A percentile compares a stretch with the other conserved stretches of the same genome.
Evolutionary conservation across 2,888 invertebrate genomes (phyloP).

Genomic region (Aphrophora alni): DNA sequence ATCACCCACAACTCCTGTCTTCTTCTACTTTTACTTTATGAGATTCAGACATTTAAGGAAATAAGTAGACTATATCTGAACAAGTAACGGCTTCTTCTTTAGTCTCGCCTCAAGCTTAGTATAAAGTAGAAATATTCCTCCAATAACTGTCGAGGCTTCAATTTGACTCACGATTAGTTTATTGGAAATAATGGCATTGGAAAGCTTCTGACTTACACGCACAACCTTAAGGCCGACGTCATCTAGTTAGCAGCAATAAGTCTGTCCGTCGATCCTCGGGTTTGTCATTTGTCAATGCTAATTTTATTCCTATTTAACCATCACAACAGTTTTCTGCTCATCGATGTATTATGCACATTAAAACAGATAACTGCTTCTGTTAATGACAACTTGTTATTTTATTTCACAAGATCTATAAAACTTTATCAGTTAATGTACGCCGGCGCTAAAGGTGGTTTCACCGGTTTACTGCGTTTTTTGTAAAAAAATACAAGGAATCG

Average conservation of each 20-base stretch:
- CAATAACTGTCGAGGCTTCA: neutral
- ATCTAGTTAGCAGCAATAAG: neutral
- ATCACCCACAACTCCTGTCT: neutral
- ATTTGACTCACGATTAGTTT: neutral
- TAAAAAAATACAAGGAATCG: too few relatives aligned
- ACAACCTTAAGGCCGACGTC: too few relatives aligned
- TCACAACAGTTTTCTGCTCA: too few relatives aligned
- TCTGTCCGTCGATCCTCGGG: neutral
- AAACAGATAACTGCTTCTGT: neutral
- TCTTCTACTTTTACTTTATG: neutral
- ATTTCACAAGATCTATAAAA: neutral
- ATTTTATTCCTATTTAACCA: neutral
- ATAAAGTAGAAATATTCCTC: neutral
- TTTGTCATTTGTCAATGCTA: neutral
- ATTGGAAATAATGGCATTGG: neutral
- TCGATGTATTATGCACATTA: too few relatives aligned
- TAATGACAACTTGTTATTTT: neutral
- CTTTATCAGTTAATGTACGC: neutral
- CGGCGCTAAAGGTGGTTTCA: too few relatives aligned
- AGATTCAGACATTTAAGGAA: neutral
- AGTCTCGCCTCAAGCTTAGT: neutral
- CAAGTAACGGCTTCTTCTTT: neutral
- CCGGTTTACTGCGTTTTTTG: too few relatives aligned
- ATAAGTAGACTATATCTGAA: neutral
- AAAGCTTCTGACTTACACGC: constrained; percentile 7